A percentile compares a stretch with the other conserved stretches of the same genome.
phyloP scores from a whole-genome alignment of 2,113 vertebrate genomes.

The Apteryx owenii region DNA sequence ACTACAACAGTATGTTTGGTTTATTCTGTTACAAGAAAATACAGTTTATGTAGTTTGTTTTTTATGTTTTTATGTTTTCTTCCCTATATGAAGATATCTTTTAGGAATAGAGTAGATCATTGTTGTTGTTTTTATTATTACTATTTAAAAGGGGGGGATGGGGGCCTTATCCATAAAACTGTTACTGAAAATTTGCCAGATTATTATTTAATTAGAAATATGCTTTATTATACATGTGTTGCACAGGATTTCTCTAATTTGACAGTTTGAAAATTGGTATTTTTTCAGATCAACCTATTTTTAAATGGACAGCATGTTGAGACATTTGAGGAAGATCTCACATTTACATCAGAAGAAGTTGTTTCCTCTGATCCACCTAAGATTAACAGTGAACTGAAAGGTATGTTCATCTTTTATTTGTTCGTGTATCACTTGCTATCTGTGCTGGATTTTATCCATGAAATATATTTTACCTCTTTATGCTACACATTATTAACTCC shows the following conservation, averaged over 20 bases:
- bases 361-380: constrained; percentile 30
- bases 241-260: neutral
- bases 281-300: constrained; percentile 78
- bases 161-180: fast-evolving
- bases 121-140: neutral
- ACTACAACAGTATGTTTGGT: neutral
- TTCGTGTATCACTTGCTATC: neutral
- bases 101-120: neutral
- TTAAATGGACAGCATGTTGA: constrained; percentile 80
- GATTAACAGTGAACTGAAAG: constrained; percentile 64
- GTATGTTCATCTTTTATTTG: constrained; percentile 38
- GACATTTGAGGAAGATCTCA: constrained; percentile 69
- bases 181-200: neutral
- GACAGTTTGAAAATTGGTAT: neutral
- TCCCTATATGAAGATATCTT: neutral
- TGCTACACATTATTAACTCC: neutral
- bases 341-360: constrained; percentile 58
- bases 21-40: neutral
- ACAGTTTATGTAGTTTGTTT: neutral
- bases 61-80: neutral
- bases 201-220: neutral
- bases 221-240: neutral
- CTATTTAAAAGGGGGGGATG: neutral
- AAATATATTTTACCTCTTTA: neutral
- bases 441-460: neutral